These are phyloP conservation scores for Leiothrix lutea DNA, from an alignment of 2,113 vertebrate species.

Conservation along the genomic window DNA sequence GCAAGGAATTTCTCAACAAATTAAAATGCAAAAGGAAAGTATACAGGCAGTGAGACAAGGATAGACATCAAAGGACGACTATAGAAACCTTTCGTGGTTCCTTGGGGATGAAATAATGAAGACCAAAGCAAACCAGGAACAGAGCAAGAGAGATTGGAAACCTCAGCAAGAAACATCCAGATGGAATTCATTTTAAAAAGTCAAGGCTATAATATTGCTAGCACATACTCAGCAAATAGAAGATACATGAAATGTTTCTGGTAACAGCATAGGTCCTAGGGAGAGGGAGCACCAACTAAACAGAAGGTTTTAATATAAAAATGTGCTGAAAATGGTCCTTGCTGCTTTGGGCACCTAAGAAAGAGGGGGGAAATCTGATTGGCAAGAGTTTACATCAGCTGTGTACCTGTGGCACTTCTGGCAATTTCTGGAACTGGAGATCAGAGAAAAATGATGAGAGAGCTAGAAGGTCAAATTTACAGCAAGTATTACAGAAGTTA, in stretches of 20 bases:
- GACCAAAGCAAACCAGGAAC: conserved; percentile 52
- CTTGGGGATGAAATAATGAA: conserved; percentile 61
- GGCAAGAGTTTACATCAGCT: conserved; percentile 13
- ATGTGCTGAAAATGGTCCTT: not conserved
- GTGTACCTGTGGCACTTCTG: conserved; percentile 2
- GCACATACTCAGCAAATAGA: conserved; percentile 35
- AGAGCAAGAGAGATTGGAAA: conserved; percentile 8
- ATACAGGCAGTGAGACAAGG: not conserved
- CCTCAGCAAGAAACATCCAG: conserved; percentile 56
- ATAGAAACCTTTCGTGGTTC: not conserved
- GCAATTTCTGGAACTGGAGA: conserved; percentile 12
- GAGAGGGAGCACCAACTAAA: conserved; percentile 1
- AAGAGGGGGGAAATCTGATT: not conserved
- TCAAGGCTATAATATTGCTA: conserved; percentile 46
- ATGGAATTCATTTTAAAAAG: conserved; percentile 59
- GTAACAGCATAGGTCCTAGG: not conserved
- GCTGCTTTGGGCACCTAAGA: not conserved
- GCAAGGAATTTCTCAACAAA: not conserved
- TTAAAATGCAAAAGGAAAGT: conserved; percentile 23
- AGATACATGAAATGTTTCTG: conserved; percentile 17
- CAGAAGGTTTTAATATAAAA: conserved; percentile 24
- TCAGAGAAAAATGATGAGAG: conserved; percentile 31
- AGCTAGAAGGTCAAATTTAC: conserved; percentile 40
- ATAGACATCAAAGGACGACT: conserved; percentile 45
- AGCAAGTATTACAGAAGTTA: conserved; percentile 43